A percentile compares a stretch with the other conserved stretches of the same genome.
Evolutionary conservation across 1,140 invertebrate species (phyloP).

Genomic region (Eueides isabella): DNA sequence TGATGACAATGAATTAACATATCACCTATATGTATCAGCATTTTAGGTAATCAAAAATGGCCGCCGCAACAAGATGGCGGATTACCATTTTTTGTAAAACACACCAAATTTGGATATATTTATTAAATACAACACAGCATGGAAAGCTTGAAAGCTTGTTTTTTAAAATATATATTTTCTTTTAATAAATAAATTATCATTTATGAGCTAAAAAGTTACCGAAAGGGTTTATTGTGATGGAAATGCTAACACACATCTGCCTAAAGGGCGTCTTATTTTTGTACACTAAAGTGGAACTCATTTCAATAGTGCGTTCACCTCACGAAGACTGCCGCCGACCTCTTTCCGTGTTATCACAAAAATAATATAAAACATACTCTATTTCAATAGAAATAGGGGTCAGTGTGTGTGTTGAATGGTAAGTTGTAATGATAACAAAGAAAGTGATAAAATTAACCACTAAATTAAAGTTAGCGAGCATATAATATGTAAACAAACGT

Average conservation of each 20-base stretch:
- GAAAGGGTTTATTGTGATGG: neutral
- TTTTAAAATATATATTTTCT: too few relatives aligned
- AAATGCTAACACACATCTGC: conserved; percentile 1
- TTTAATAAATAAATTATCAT: too few relatives aligned
- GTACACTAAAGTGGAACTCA: conserved; percentile 27
- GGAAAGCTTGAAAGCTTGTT: too few relatives aligned
- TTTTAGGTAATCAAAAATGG: too few relatives aligned
- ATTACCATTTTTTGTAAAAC: too few relatives aligned
- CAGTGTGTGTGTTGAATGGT: neutral
- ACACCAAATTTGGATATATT: too few relatives aligned
- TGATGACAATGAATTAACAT: too few relatives aligned
- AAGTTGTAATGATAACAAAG: conserved; percentile 4
- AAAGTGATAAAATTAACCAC: conserved; percentile 1
- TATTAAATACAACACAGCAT: too few relatives aligned
- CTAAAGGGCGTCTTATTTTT: conserved; percentile 22
- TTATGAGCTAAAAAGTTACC: neutral
- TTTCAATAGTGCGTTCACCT: conserved; percentile 40
- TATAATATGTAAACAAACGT: neutral
- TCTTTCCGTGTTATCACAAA: conserved; percentile 19
- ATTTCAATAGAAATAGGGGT: conserved; percentile 1
- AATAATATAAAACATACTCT: conserved; percentile 22
- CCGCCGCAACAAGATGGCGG: too few relatives aligned
- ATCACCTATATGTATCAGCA: too few relatives aligned
- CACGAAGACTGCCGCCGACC: conserved; percentile 34
- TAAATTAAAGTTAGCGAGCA: neutral